Percentiles rank a stretch among this genome's conserved stretches.
These are phyloP conservation scores for Chrysogorgia sp. DNA, from an alignment of 92 coral and sea anemone genomes.

Conservation along the genomic window DNA sequence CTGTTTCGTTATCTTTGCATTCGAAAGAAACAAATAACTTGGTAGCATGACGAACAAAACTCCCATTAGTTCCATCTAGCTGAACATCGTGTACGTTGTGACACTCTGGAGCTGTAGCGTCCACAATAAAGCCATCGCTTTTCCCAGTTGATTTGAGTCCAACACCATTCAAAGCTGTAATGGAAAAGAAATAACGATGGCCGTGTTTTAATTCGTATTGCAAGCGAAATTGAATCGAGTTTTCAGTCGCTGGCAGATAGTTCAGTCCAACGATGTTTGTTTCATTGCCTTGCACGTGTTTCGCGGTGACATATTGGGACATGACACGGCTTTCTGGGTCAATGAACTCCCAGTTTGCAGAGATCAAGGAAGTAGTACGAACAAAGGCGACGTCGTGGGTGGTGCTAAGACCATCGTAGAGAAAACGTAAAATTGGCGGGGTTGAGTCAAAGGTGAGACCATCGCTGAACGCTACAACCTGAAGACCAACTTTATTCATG, in stretches of 20 bases:
- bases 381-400: slow-evolving; percentile 6
- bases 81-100: slow-evolving; percentile 70
- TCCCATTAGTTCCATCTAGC: slow-evolving; percentile 41
- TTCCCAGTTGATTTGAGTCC: slow-evolving; percentile 63
- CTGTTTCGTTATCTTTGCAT: slow-evolving; percentile 81
- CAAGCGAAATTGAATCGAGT: slow-evolving; percentile 49
- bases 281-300: slow-evolving; percentile 9
- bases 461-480: slow-evolving; percentile 62
- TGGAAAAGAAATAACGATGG: slow-evolving; percentile 59
- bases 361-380: slow-evolving; percentile 13
- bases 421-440: slow-evolving; percentile 69
- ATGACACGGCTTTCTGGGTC: slow-evolving; percentile 78
- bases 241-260: slow-evolving; percentile 46
- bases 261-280: slow-evolving; percentile 58
- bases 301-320: slow-evolving; percentile 47
- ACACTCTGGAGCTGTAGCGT: slow-evolving; percentile 81
- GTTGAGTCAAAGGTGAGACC: slow-evolving; percentile 83
- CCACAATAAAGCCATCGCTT: slow-evolving; percentile 82
- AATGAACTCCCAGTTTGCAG: slow-evolving; percentile 67
- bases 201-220: slow-evolving; percentile 55
- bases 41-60: slow-evolving; percentile 61
- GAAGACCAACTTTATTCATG: slow-evolving; percentile 79
- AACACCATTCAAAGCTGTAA: slow-evolving; percentile 77
- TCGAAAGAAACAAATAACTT: slow-evolving; percentile 69
- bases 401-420: slow-evolving; percentile 59